These are phyloP conservation scores for Xiphorhynchus elegans DNA, from an alignment of 2,113 vertebrate genomes.

Conservation along the genomic window DNA sequence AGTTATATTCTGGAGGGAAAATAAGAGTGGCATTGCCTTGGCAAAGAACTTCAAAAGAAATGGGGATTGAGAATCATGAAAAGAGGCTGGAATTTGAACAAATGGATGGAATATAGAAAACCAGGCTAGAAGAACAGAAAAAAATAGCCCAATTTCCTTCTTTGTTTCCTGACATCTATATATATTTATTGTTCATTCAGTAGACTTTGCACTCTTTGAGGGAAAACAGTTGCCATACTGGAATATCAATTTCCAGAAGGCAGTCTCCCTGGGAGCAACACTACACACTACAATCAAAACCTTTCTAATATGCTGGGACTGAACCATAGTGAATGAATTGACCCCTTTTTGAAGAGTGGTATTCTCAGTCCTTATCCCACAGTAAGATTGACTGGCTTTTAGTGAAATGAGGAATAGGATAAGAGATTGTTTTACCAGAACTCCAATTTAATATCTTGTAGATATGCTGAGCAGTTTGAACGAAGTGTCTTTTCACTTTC, in stretches of 20 bases:
- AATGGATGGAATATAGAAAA: neutral
- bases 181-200: neutral
- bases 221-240: neutral
- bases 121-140: neutral
- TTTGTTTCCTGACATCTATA: neutral
- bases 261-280: neutral
- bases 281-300: neutral
- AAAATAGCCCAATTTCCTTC: neutral
- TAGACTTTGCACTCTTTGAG: neutral
- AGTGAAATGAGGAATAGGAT: neutral
- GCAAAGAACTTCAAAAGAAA: neutral
- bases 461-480: conserved; percentile 7
- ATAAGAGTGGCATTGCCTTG: neutral
- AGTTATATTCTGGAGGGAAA: neutral
- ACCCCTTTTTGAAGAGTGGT: neutral
- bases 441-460: neutral
- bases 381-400: neutral
- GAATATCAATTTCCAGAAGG: conserved; percentile 16
- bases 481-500: neutral
- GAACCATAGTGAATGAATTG: neutral
- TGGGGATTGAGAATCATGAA: neutral
- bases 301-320: neutral
- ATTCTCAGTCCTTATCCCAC: neutral
- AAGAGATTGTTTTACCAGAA: conserved; percentile 14
- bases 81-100: neutral